phyloP scores from a whole-genome alignment of 2,113 vertebrate genomes.

The Cheilinus undulatus region DNA sequence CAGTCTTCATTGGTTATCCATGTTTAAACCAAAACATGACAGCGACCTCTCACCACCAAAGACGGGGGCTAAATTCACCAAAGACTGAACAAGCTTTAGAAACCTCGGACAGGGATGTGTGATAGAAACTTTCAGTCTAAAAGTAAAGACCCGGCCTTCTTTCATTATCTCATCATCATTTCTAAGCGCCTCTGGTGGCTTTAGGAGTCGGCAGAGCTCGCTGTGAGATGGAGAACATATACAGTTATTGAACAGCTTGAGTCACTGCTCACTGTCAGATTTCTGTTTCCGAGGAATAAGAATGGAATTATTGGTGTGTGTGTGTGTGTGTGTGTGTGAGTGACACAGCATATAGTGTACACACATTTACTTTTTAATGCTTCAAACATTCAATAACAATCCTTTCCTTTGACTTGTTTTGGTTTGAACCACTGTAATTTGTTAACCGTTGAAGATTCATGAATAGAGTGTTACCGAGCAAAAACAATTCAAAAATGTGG shows the following conservation, averaged over 20 bases:
- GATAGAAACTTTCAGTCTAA: constrained; percentile 9
- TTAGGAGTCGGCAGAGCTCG: not conserved
- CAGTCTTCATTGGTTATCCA: not conserved
- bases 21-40: constrained; percentile 7
- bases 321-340: constrained; percentile 61
- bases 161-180: constrained; percentile 39
- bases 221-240: constrained; percentile 22
- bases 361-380: constrained; percentile 9
- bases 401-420: not conserved
- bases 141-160: constrained; percentile 18
- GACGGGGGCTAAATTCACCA: constrained; percentile 47
- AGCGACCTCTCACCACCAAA: constrained; percentile 49
- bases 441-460: no score
- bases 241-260: constrained; percentile 63
- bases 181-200: constrained; percentile 39
- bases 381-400: no score
- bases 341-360: constrained; percentile 41
- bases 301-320: constrained; percentile 67
- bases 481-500: no score
- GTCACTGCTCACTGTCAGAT: constrained; percentile 61
- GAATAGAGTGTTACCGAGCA: no score
- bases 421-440: not conserved
- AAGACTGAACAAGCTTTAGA: constrained; percentile 19
- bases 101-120: constrained; percentile 44
- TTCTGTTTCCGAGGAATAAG: constrained; percentile 50